Base-by-base conservation (phyloP, 2,888 invertebrate genomes). In the Apocheima hispidaria region DNA sequence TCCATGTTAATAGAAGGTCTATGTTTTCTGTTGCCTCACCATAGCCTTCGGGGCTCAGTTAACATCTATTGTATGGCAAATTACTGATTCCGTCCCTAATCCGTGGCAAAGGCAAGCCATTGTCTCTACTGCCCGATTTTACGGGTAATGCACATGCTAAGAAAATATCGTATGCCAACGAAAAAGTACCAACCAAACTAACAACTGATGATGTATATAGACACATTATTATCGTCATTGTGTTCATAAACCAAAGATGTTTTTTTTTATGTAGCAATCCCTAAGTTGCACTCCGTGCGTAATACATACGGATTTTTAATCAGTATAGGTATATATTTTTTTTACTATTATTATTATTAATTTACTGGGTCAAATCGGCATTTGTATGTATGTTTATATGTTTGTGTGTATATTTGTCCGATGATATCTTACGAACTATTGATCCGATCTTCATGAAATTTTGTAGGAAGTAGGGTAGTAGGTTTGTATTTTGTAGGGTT, bases 11-110 rank as follows among this genome's bases (percentile, higher is more conserved):
- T 70, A 69, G 73, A 72, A 78, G 76, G 71, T 71, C 68, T 62
- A 72, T 74, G 69, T 75, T 71, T 79, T 73, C 71, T 71, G 78
- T 88, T 87, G 76, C 86, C 70, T 74, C 82, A 84, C 76, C 72
- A 70, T 79, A 79, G 83, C 91, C 91, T 91, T 90, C 89, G 78
- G 79, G 84, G 82, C 80, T 87, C 84, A 83, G 84, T 87, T 86
- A 84, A 80, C 84, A 80, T 83, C 86, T 82, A 92, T 91, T 91
- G 90, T 91, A 88, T 71, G 82, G 79, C 74, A 86, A 90, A 88
- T 87, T 83, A 83, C 83, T 83, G 82, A 86, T 84, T 86, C 85
- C 81, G 85, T 83, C 87, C 83, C 85, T 89, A 89, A 89, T 88
- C 86, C 78, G 83, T 82, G 77, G 79, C 81, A 77, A 72, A 75